phyloP scores from a whole-genome alignment of 2,888 invertebrate species.

The Branchinecta sandiegonensis region DNA sequence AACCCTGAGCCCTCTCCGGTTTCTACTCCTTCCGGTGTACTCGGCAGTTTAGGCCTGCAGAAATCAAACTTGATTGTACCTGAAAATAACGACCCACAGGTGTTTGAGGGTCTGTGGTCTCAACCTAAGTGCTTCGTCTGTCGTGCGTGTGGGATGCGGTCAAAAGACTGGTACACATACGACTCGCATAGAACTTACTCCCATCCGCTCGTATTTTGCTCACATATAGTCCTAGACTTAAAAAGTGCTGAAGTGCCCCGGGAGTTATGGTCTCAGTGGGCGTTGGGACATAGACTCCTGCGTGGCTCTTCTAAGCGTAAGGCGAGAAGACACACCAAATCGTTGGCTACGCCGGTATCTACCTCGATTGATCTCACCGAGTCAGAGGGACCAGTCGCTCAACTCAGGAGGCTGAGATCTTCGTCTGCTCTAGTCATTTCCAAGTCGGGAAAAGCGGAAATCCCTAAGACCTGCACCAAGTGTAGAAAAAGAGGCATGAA shows the following conservation, averaged over 20 bases:
- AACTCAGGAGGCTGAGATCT: neutral
- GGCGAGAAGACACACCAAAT: neutral
- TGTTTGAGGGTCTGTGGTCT: constrained; percentile 10
- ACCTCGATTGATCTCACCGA: neutral
- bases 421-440: neutral
- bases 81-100: neutral
- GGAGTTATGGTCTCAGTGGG: constrained; percentile 1
- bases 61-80: neutral
- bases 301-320: neutral
- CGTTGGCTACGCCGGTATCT: neutral
- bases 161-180: constrained; percentile 8
- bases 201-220: constrained; percentile 1
- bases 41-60: neutral
- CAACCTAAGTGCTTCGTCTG: constrained; percentile 10
- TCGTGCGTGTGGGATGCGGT: neutral
- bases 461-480: neutral
- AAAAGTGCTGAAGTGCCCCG: neutral
- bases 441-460: neutral
- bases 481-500: neutral
- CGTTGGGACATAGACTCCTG: neutral
- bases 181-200: constrained; percentile 3
- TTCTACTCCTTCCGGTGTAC: neutral
- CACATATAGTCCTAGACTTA: constrained; percentile 5
- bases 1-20: neutral
- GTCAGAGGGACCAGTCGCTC: too few species aligned